Evolutionary conservation across 2,113 vertebrate species (phyloP), one percentile per base, ranked within the genome.

Genomic region (Sardina pilchardus): DNA sequence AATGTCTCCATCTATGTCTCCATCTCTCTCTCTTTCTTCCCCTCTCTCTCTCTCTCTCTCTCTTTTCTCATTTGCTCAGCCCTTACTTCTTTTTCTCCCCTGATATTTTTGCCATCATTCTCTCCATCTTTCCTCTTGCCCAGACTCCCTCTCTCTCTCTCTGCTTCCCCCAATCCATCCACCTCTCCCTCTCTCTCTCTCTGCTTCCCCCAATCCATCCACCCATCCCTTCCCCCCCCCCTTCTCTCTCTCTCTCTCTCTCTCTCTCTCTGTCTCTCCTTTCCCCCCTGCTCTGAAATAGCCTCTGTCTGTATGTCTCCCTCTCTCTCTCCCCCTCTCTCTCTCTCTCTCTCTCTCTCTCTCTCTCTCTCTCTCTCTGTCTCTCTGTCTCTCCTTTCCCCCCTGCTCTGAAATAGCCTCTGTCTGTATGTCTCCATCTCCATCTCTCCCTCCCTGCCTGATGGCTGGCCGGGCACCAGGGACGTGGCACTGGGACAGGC

Each of bases 61-160:
- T 39, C 88, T 84, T 91, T 67, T 86, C 89, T 9, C 7, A 9
- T 9, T 30, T 47, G 53, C 53, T 24, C 26, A 30, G n/a, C 6
- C 63, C 14, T 36, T 48, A 63, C 84, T 90, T 91, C 90, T 88
- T 84, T 90, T 87, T 80, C 89, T 84, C 88, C 86, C 19, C 89
- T 82, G 90, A 24, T 86, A 90, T 0, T 78, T 19, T 34, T 1
- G 21, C 42, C 19, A 19, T 44, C 42, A 9, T 63, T 86, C 89
- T 87, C 89, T 87, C 81, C 85, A 89, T 91, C 90, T 87, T 84
- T 17, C 53, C 53, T 56, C 19, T 24, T 7, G 53, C 21, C 19
- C 53, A 24, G 5, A 5, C 3, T 53, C 48, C n/a, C 39, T n/a
- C 59, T 85, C 88, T 87, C 81, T 86, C 90, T 91, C 90, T 87